phyloP scores from a whole-genome alignment of 2,113 vertebrate genomes.

The Tricholaema leucomelas region DNA sequence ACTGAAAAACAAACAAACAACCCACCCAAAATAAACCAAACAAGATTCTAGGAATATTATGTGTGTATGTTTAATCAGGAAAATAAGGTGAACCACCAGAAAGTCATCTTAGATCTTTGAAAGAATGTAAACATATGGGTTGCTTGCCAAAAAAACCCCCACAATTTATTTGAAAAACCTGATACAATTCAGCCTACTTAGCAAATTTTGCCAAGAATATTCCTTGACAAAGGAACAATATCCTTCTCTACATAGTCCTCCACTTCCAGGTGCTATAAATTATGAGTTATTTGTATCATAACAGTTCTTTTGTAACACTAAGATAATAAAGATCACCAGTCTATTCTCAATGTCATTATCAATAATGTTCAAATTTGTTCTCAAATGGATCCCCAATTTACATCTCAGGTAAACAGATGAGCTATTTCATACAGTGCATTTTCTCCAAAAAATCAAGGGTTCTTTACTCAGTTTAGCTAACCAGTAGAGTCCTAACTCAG shows the following conservation, averaged over 20 bases:
- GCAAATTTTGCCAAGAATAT: neutral
- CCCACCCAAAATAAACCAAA: too few relatives aligned
- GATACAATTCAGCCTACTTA: neutral
- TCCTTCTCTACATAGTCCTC: neutral
- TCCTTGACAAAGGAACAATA: neutral
- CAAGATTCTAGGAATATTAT: neutral
- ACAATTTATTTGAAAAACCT: neutral
- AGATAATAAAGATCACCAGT: neutral
- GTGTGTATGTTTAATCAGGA: neutral
- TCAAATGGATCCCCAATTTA: neutral
- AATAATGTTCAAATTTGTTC: neutral
- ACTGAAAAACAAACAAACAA: neutral
- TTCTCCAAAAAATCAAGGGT: neutral
- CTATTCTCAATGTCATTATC: neutral
- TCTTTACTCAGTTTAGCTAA: neutral
- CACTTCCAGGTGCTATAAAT: neutral
- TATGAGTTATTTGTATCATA: neutral
- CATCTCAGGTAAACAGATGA: neutral
- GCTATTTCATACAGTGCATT: neutral
- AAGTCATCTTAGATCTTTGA: neutral
- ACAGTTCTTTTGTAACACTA: slow-evolving; percentile 1
- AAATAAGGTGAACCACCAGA: neutral
- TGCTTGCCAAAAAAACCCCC: neutral
- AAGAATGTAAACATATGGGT: neutral
- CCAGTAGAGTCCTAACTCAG: neutral